Percentiles rank a stretch among this genome's conserved stretches.
Conservation (phyloP, 2,888 invertebrate species). For the Campopleginae sp. region DNA sequence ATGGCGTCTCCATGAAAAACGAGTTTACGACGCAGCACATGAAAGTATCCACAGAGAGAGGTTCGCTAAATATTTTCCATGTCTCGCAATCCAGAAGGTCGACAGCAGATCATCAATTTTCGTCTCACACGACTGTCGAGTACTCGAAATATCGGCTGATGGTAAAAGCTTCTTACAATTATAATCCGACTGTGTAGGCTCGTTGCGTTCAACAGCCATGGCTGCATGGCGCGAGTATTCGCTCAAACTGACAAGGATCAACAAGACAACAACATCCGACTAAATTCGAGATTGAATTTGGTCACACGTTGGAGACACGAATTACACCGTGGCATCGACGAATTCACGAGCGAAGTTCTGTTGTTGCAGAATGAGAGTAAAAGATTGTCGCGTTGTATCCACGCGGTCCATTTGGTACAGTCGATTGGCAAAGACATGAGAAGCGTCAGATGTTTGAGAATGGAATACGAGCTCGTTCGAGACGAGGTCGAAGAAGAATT, state of each 20-base stretch:
- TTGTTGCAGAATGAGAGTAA: slow-evolving; percentile 88
- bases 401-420: slow-evolving; percentile 88
- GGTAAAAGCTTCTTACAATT: neutral
- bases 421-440: slow-evolving; percentile 85
- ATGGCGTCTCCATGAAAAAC: slow-evolving; percentile 85
- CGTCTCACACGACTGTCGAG: neutral
- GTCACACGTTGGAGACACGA: slow-evolving; percentile 91
- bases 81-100: neutral
- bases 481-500: slow-evolving; percentile 91
- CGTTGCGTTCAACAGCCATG: slow-evolving; percentile 85
- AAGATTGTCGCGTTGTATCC: slow-evolving; percentile 88
- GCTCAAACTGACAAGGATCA: slow-evolving; percentile 89
- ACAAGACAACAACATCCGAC: slow-evolving; percentile 87
- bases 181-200: slow-evolving; percentile 53
- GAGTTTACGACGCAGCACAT: slow-evolving; percentile 54
- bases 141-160: neutral
- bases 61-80: slow-evolving; percentile 49
- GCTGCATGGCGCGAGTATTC: slow-evolving; percentile 88
- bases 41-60: slow-evolving; percentile 62
- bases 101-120: neutral
- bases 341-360: slow-evolving; percentile 89
- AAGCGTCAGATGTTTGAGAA: slow-evolving; percentile 81
- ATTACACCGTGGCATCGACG: slow-evolving; percentile 88
- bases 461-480: slow-evolving; percentile 89
- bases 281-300: slow-evolving; percentile 88